A percentile compares a stretch with the other conserved stretches of the same genome.
These are phyloP conservation scores for Phytoseiulus persimilis DNA, from an alignment of 2,888 invertebrate species.

Conservation along the genomic window DNA sequence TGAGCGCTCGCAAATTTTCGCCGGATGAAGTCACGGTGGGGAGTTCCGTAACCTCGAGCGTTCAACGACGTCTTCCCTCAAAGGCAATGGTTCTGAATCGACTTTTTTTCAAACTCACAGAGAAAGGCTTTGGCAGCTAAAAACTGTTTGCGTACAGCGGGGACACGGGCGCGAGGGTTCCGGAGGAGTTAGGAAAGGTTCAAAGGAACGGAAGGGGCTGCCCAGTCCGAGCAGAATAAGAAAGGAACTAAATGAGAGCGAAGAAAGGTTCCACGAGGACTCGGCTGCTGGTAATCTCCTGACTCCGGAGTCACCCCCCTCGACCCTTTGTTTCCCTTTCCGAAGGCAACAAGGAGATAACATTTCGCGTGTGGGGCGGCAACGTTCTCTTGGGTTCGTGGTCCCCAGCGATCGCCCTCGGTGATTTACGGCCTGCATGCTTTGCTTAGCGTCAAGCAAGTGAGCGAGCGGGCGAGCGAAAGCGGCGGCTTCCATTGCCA, in stretches of 20 bases:
- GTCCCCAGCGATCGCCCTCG: background rate
- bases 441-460: background rate
- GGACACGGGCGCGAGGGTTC: background rate
- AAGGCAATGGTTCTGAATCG: too few species aligned
- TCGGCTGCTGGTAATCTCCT: background rate
- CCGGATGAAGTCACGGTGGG: too few species aligned
- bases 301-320: background rate
- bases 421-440: constrained; percentile 5
- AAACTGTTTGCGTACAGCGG: background rate
- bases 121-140: background rate
- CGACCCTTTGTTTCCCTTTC: background rate
- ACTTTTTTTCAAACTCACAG: background rate
- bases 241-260: background rate
- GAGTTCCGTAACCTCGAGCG: too few species aligned
- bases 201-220: background rate
- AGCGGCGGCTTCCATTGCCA: background rate
- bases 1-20: too few species aligned
- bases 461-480: background rate
- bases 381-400: background rate
- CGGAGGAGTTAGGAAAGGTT: background rate
- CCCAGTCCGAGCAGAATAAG: background rate
- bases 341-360: background rate
- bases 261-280: background rate
- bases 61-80: too few species aligned
- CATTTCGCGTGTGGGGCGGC: background rate